Conservation (phyloP, 2,113 vertebrate genomes). For the Psittacara wagleri region DNA sequence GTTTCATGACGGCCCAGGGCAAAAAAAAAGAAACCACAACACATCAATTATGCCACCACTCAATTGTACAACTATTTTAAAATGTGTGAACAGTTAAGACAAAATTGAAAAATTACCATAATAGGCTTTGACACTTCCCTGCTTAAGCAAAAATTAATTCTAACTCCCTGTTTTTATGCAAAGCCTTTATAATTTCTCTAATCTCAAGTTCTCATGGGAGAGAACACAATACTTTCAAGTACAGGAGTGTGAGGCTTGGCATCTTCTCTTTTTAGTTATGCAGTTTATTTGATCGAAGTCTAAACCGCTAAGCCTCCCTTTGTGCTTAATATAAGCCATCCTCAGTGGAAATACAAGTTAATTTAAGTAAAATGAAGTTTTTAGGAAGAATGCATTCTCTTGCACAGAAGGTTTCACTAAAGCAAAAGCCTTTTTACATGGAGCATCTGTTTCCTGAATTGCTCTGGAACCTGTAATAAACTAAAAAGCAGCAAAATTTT, state of each 20-base stretch:
- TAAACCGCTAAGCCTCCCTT: conserved; percentile 61
- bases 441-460: conserved; percentile 37
- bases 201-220: conserved; percentile 52
- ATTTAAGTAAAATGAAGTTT: conserved; percentile 74
- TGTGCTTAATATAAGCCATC: conserved; percentile 63
- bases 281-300: conserved; percentile 65
- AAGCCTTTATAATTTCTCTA: conserved; percentile 71
- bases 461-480: conserved; percentile 30
- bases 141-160: conserved; percentile 74
- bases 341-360: conserved; percentile 70
- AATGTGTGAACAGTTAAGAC: conserved; percentile 58
- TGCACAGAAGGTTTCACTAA: conserved; percentile 32
- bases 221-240: conserved; percentile 61
- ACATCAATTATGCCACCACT: conserved; percentile 44
- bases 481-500: not conserved
- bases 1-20: conserved; percentile 33
- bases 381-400: conserved; percentile 56
- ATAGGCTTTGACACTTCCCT: conserved; percentile 65
- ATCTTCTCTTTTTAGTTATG: conserved; percentile 60
- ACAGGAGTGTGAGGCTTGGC: conserved; percentile 23
- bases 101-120: conserved; percentile 69
- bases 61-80: conserved; percentile 53
- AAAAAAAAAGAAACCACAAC: conserved; percentile 34
- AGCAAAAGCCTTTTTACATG: conserved; percentile 37
- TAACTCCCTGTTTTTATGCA: conserved; percentile 63